Conservation (phyloP, 2,797 vertebrate genomes). For the Chloroceryle amazona region DNA sequence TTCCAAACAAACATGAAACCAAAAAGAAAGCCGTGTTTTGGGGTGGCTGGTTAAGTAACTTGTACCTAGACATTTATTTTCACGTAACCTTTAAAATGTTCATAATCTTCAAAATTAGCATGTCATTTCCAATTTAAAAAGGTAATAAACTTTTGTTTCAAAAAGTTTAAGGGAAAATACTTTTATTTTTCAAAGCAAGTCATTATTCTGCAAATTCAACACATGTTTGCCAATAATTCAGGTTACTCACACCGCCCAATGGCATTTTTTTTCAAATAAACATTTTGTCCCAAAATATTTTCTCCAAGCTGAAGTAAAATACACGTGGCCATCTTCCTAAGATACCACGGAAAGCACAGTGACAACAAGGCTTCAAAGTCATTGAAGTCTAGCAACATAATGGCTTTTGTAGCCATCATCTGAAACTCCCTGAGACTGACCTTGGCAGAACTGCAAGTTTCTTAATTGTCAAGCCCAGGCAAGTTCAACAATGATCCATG, state of each 20-base stretch:
- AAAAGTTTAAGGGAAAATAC: not conserved
- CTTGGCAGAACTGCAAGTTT: not conserved
- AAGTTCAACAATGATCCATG: not conserved
- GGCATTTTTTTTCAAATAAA: not conserved
- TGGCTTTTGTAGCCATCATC: not conserved
- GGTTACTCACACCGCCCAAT: not conserved
- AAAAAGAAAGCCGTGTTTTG: not conserved
- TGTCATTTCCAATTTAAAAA: not conserved
- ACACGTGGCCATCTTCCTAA: not conserved
- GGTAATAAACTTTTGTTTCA: not conserved
- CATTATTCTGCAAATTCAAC: not conserved
- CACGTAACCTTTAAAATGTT: not conserved
- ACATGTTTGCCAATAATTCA: not conserved
- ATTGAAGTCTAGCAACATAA: not conserved
- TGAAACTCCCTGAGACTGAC: slow-evolving; percentile 37
- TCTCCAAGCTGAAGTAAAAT: not conserved
- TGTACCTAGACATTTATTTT: not conserved
- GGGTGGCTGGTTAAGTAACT: not conserved
- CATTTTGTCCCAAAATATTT: not conserved
- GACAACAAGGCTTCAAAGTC: not conserved
- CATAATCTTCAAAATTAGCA: not conserved
- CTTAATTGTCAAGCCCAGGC: slow-evolving; percentile 14
- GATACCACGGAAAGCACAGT: not conserved
- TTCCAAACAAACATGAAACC: not conserved
- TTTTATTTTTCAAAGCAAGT: not conserved